Evolutionary conservation across 2,797 vertebrate species (phyloP).

Genomic region (Enteromius argenteus): DNA sequence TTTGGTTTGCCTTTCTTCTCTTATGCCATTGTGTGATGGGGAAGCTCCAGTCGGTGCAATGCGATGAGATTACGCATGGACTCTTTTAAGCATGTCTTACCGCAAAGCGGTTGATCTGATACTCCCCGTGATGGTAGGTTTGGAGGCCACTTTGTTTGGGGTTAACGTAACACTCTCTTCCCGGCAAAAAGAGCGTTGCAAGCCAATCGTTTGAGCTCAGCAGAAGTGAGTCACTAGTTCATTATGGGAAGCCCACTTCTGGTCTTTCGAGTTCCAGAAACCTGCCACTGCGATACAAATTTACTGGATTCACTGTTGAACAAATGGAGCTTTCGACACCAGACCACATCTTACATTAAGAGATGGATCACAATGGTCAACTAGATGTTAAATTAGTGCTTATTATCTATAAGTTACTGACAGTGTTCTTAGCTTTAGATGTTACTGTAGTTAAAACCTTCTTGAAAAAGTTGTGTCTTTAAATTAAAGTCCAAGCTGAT

Average conservation of each 20-base stretch:
- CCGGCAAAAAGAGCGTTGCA: constrained; percentile 41
- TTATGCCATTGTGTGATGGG: constrained; percentile 39
- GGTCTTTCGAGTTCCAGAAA: constrained; percentile 22
- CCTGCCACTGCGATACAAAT: constrained; percentile 9
- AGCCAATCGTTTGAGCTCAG: constrained; percentile 45
- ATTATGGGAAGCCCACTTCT: constrained; percentile 54
- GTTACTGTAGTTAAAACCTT: background rate
- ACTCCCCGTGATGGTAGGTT: constrained; percentile 42
- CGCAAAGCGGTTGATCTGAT: constrained; percentile 43
- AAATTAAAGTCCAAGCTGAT: background rate
- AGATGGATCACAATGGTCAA: background rate
- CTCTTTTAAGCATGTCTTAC: constrained; percentile 50
- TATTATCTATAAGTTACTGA: background rate
- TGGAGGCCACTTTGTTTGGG: constrained; percentile 44
- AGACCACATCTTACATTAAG: background rate
- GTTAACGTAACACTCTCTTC: constrained; percentile 55
- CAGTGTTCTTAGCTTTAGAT: background rate
- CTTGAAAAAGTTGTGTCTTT: background rate
- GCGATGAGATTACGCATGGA: constrained; percentile 23
- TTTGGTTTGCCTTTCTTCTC: constrained; percentile 46
- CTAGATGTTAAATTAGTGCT: no score
- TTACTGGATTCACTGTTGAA: constrained; percentile 1
- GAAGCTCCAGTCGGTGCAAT: constrained; percentile 54
- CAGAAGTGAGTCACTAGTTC: constrained; percentile 56
- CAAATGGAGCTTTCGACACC: background rate